Percentiles rank a stretch among this genome's conserved stretches.
These are phyloP conservation scores for Valencia hispanica DNA, from an alignment of 2,797 vertebrate genomes.

Conservation along the genomic window DNA sequence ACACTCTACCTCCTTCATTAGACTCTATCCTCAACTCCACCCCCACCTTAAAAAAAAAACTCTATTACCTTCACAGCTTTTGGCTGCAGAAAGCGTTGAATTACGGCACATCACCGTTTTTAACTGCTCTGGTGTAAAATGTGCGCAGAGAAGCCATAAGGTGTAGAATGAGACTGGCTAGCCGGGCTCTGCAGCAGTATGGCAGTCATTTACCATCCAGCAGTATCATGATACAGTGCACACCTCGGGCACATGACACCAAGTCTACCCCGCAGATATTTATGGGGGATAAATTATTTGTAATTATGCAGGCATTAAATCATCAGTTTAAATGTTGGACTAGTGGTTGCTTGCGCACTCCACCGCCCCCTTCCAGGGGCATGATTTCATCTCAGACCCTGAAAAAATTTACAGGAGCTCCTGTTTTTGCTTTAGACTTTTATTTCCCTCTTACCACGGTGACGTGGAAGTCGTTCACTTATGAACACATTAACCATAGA, in stretches of 20 bases:
- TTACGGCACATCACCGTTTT: slow-evolving; percentile 64
- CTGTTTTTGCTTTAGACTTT: slow-evolving; percentile 48
- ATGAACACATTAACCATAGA: slow-evolving; percentile 41
- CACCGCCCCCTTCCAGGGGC: background rate
- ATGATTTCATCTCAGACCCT: slow-evolving; percentile 46
- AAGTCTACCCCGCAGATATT: slow-evolving; percentile 62
- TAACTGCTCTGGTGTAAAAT: slow-evolving; percentile 67
- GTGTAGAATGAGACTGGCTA: slow-evolving; percentile 45
- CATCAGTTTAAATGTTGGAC: slow-evolving; percentile 57
- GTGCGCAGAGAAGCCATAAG: slow-evolving; percentile 60
- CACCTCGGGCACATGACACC: slow-evolving; percentile 57
- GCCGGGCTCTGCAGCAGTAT: slow-evolving; percentile 37
- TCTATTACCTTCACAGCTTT: slow-evolving; percentile 42
- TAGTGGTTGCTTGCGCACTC: background rate
- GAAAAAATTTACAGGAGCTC: slow-evolving; percentile 44
- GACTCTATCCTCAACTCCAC: slow-evolving; percentile 10
- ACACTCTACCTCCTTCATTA: background rate
- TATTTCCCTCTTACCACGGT: slow-evolving; percentile 47
- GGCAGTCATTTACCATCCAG: slow-evolving; percentile 61
- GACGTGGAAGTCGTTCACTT: slow-evolving; percentile 55
- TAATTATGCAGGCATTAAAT: slow-evolving; percentile 74
- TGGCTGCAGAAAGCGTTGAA: slow-evolving; percentile 55
- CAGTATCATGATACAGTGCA: slow-evolving; percentile 50
- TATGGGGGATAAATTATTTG: slow-evolving; percentile 70
- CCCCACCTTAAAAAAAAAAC: too few species aligned